Percentiles rank a stretch among this genome's conserved stretches.
phyloP scores from a whole-genome alignment of 2,113 vertebrate species.

The Polyodon spathula region DNA sequence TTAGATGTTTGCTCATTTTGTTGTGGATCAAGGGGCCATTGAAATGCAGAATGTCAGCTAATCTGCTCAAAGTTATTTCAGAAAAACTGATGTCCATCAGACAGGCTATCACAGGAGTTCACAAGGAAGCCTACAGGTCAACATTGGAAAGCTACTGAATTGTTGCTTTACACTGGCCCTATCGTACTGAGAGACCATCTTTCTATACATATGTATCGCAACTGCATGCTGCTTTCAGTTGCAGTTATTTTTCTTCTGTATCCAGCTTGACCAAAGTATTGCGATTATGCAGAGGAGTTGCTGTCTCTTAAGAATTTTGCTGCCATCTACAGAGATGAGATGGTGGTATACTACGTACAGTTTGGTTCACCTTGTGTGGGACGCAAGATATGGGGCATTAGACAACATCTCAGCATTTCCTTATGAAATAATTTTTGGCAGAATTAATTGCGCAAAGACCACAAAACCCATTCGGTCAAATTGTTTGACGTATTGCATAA shows the following conservation, averaged over 20 bases:
- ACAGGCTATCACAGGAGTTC: slow-evolving; percentile 9
- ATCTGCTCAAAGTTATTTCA: neutral
- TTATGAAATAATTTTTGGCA: slow-evolving; percentile 14
- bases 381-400: slow-evolving; percentile 16
- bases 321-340: too few relatives aligned
- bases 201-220: slow-evolving; percentile 3
- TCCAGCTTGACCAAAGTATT: slow-evolving; percentile 17
- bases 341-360: too few relatives aligned
- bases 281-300: slow-evolving; percentile 14
- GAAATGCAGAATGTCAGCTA: neutral
- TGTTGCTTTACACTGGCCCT: slow-evolving; percentile 16
- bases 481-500: neutral
- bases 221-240: slow-evolving; percentile 15
- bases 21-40: slow-evolving; percentile 9
- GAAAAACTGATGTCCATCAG: neutral
- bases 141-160: slow-evolving; percentile 18
- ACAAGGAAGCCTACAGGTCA: slow-evolving; percentile 11
- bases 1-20: slow-evolving; percentile 17
- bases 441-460: slow-evolving; percentile 9
- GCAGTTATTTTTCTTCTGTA: slow-evolving; percentile 10
- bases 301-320: slow-evolving; percentile 7
- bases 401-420: slow-evolving; percentile 21
- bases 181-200: slow-evolving; percentile 11
- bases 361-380: slow-evolving; percentile 18
- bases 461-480: neutral